Evolutionary conservation across 2,113 vertebrate genomes (phyloP).

Genomic region (Chamaetylas fuelleborni): DNA sequence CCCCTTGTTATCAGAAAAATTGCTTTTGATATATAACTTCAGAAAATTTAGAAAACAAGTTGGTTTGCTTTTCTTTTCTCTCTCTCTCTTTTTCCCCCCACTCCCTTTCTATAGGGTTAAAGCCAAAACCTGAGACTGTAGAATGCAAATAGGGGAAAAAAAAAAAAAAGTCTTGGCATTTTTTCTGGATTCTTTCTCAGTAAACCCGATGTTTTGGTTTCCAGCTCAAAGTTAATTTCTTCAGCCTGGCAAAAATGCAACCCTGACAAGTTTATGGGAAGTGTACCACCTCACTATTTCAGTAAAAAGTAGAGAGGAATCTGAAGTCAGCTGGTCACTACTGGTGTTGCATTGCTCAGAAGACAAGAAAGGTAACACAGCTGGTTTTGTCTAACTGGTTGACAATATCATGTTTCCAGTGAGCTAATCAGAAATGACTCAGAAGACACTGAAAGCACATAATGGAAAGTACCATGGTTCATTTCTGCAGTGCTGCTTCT

Average conservation of each 20-base stretch:
- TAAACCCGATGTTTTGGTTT: not conserved
- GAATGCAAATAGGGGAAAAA: not conserved
- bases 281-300: not conserved
- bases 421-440: not conserved
- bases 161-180: not conserved
- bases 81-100: rapidly evolving
- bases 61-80: too few species aligned
- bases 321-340: not conserved
- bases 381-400: not conserved
- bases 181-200: not conserved
- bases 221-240: not conserved
- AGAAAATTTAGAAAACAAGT: not conserved
- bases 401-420: not conserved
- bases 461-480: not conserved
- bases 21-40: not conserved
- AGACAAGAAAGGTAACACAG: not conserved
- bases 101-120: rapidly evolving
- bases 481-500: not conserved
- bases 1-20: not conserved
- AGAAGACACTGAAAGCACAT: not conserved
- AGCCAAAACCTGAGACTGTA: not conserved
- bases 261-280: not conserved
- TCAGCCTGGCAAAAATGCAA: not conserved
- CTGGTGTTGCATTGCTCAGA: not conserved
- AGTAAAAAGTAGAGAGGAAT: not conserved